Evolutionary conservation across 2,888 invertebrate species (phyloP), one percentile per base, ranked within the genome.

Genomic region (Orchestes rusci): DNA sequence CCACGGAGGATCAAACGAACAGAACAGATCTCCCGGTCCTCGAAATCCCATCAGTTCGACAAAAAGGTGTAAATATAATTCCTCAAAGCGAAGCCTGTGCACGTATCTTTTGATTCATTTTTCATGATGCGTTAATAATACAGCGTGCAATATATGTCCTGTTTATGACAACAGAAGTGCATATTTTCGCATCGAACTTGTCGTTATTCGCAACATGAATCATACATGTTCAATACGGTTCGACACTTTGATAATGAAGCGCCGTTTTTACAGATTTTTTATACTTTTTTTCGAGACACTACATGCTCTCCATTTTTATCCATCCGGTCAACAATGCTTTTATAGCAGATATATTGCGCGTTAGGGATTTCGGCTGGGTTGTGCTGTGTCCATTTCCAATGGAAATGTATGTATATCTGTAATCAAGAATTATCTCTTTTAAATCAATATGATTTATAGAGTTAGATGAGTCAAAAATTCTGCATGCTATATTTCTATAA

Each of bases 211-310:
- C 59, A 63, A 66, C 66, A 68, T 68, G 68, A 65, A 66, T 68
- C 66, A 68, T 65, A 63, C 62, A 63, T 62, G 65, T 67, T 64
- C 65, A 64, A 66, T 66, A 65, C 63, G 61, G 63, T 66, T 68
- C 66, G 68, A 68, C 67, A 67, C 65, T 63, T 64, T 63, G 62
- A 65, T 67, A 66, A 67, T 67, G 67, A 67, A 67, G 63, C 65
- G 62, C 53, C 52, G 54, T 57, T 59, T 58, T 60, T 23, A 7
- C 16, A 16, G 19, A 5, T 31, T 16, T 37, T 58, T 53, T 50
- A 20, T n/a, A 13, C 40, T 56, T 55, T 58, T 54, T 56, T 51
- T 50, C 49, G 49, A 39, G 43, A 37, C 29, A 51, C 54, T 55
- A 56, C 57, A 56, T 56, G 59, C 59, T 58, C 60, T 59, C 60